Evolutionary conservation across 2,888 invertebrate species (phyloP), one percentile per base, ranked within the genome.

Genomic region (Gortyna flavago): DNA sequence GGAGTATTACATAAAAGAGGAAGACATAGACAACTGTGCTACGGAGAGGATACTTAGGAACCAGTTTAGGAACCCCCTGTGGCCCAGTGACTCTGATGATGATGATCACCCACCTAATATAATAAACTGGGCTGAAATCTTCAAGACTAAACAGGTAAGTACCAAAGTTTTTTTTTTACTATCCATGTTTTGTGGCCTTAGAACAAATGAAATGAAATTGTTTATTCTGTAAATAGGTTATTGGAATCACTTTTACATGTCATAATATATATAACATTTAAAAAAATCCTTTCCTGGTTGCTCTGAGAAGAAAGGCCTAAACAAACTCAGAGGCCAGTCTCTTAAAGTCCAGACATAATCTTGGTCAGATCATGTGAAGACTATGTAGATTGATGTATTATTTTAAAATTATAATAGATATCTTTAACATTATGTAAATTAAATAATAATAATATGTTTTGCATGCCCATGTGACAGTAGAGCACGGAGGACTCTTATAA

Each of bases 111-210:
- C 76, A 0, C 84, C 88, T 18, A 80, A 79, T 21, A 83, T 75
- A n/a, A 92, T 95, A 32, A 83, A 96, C 78, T 96, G 96, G 96
- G 90, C 92, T 83, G 78, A 90, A 71, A 83, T 95, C 25, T 94
- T 95, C 72, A 88, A 83, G 11, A 8, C 1, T 21, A 69, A 69
- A 38, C 69, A 69, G 69, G 69, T n/a, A n/a, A n/a, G n/a, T 69
- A 59, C n/a, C 2, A 21, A 38, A 11, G n/a, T 21, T 69, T 69
- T 7, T 35, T 35, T 69, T 57, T 54, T 3, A 25, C 13, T n/a
- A 38, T 4, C 13, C 35, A 13, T 11, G 7, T 38, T 38, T 35
- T 69, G 18, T 69, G 32, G 5, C 3, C 4, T 9, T 44, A 29
- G 9, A 73, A 74, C 16, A 21, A 54, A 25, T 25, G 8, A 9